A percentile compares a stretch with the other conserved stretches of the same genome.
Conservation (phyloP, 2,888 invertebrate genomes). For the Fissipunctia ypsillon region DNA sequence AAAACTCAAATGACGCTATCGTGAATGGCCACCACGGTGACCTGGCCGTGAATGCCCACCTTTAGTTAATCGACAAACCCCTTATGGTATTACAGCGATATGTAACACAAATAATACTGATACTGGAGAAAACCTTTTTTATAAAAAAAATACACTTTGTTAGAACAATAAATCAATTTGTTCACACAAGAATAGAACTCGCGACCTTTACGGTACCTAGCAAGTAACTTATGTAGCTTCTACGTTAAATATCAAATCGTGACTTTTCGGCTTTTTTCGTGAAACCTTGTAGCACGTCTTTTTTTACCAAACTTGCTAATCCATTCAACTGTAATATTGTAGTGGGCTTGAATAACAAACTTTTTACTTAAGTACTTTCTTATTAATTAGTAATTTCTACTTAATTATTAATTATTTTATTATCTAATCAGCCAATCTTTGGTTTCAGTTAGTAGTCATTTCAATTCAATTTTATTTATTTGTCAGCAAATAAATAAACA, state of each 20-base stretch:
- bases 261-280: slow-evolving; percentile 16
- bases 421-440: too few species aligned
- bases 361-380: background rate
- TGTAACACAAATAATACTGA: too few species aligned
- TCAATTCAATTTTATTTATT: too few species aligned
- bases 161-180: slow-evolving; percentile 24
- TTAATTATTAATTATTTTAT: background rate
- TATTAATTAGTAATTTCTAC: background rate
- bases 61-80: background rate
- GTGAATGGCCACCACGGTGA: too few species aligned
- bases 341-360: background rate
- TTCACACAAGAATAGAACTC: slow-evolving; percentile 26
- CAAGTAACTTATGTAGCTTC: background rate
- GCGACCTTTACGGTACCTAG: slow-evolving; percentile 29
- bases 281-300: background rate
- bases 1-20: too few species aligned
- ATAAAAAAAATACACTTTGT: background rate
- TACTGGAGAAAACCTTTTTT: too few species aligned
- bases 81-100: background rate
- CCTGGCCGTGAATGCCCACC: too few species aligned
- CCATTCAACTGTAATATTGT: background rate
- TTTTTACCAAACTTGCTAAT: background rate
- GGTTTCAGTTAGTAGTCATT: too few species aligned
- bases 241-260: slow-evolving; percentile 23
- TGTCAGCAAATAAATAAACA: too few species aligned